A percentile compares a stretch with the other conserved stretches of the same genome.
These are phyloP conservation scores for Elephas maximus DNA, from an alignment of 2,113 vertebrate species.

Conservation along the genomic window DNA sequence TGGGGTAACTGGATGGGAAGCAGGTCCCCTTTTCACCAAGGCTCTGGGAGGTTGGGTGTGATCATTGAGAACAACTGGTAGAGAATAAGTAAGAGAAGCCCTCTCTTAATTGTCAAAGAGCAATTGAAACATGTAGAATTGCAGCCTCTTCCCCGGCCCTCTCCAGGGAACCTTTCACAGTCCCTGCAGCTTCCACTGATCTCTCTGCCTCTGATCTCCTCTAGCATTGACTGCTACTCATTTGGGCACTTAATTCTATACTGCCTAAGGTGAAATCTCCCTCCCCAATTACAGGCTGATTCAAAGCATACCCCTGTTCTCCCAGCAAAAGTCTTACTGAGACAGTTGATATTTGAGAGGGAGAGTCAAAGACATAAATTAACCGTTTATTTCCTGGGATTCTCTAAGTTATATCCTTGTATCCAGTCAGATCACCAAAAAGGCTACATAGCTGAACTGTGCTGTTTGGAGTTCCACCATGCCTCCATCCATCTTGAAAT, in stretches of 20 bases:
- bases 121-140: conserved; percentile 38
- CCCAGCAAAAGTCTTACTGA: conserved; percentile 27
- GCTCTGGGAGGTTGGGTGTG: background rate
- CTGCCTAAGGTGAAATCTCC: conserved; percentile 67
- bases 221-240: conserved; percentile 42
- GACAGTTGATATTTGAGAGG: conserved; percentile 65
- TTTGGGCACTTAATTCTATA: conserved; percentile 72
- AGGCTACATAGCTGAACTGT: background rate
- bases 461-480: background rate
- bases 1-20: background rate
- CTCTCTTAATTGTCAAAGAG: background rate
- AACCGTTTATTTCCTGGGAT: conserved; percentile 30
- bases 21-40: background rate
- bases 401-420: conserved; percentile 19
- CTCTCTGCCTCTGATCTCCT: conserved; percentile 52
- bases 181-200: background rate
- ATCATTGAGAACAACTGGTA: background rate
- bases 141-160: background rate
- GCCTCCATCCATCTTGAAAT: background rate
- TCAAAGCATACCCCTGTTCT: conserved; percentile 56
- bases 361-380: conserved; percentile 52
- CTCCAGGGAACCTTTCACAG: background rate
- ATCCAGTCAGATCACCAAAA: background rate
- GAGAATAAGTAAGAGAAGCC: conserved; percentile 1
- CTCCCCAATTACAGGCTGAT: conserved; percentile 63